Base-by-base conservation (phyloP, 2,888 invertebrate species). In the Camponotus fellah region DNA sequence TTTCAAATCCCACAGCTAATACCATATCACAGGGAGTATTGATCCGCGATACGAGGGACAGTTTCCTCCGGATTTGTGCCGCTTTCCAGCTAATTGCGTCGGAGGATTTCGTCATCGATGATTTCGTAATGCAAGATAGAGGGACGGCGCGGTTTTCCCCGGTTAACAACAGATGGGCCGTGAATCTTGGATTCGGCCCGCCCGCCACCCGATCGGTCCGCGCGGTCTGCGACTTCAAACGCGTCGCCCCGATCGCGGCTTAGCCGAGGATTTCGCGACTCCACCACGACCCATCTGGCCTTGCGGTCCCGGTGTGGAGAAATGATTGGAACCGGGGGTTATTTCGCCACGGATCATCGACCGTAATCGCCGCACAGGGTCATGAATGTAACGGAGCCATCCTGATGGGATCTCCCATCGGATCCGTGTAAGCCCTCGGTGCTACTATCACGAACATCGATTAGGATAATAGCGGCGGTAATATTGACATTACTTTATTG, bases 271-370 rank as follows among this genome's bases (percentile, higher is more conserved):
- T 91, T 90, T 88, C 86, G 86, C 88, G 77, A 85, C 81, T 71
- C 84, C 83, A 72, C 56, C 66, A 82, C 83, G 83, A 82, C 82
- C 90, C 92, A 92, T 92, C 90, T 92, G 92, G 90, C 85, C 82
- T 37, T 69, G 86, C 83, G 89, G 85, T 88, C 26, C 37, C 34
- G 69, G 82, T 84, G 86, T 84, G 87, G 84, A 87, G 88, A 91
- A 92, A 88, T 87, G 90, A 91, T 92, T 89, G 88, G 88, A 90
- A 90, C 83, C 85, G 86, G 85, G 79, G 88, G 88, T 90, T 91
- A 87, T 89, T 91, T 88, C 87, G 88, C 79, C 85, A 90, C 88
- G 89, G 91, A 90, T 91, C 90, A 92, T 91, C 91, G 90, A 85
- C 62, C 87, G 83, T 87, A 88, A 91, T 90, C 88, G 87, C 86